Conservation (phyloP, 2,888 invertebrate species). For the Epiperipatus broadwayi region DNA sequence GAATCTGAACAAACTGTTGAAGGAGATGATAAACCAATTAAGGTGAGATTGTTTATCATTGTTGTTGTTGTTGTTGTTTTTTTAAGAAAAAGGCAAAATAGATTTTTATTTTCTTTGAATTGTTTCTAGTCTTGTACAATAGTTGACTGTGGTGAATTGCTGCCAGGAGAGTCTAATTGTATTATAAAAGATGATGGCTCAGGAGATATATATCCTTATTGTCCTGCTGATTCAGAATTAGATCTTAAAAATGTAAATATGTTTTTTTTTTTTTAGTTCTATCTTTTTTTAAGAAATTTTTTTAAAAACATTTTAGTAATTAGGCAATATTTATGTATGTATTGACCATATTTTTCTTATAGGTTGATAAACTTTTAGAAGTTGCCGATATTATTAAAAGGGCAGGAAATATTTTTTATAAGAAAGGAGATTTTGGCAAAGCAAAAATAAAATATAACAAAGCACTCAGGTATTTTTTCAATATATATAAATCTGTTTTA, state of each 20-base stretch:
- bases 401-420: slow-evolving; percentile 50
- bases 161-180: slow-evolving; percentile 41
- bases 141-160: slow-evolving; percentile 50
- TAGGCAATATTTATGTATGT: no score
- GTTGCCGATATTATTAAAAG: slow-evolving; percentile 43
- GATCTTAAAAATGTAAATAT: slow-evolving; percentile 20
- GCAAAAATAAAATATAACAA: slow-evolving; percentile 60
- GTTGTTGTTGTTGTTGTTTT: no score
- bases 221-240: slow-evolving; percentile 50
- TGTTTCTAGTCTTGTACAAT: slow-evolving; percentile 43
- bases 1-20: slow-evolving; percentile 21
- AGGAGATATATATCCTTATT: slow-evolving; percentile 48
- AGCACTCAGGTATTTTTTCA: slow-evolving; percentile 42
- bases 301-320: no score
- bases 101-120: no score
- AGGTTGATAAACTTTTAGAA: slow-evolving; percentile 20
- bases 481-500: slow-evolving; percentile 33
- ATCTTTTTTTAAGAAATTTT: no score
- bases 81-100: no score
- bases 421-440: slow-evolving; percentile 38
- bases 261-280: no score
- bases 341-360: no score
- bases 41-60: no score
- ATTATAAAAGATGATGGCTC: slow-evolving; percentile 48
- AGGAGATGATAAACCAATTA: slow-evolving; percentile 17